Evolutionary conservation across 2,113 vertebrate genomes (phyloP).

Genomic region (Alouatta palliata): DNA sequence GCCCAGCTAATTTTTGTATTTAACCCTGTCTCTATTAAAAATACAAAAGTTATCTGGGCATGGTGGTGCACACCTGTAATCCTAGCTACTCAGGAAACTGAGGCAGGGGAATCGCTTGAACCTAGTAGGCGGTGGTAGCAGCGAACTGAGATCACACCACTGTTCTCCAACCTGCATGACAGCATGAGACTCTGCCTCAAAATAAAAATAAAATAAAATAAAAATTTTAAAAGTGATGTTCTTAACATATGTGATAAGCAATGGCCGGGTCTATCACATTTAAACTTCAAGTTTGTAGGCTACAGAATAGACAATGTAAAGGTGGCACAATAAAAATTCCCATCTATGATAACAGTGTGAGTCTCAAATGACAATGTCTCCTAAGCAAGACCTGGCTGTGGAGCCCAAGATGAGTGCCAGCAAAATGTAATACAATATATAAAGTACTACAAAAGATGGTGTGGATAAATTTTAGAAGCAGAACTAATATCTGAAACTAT

Average conservation of each 20-base stretch:
- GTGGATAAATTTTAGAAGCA: neutral
- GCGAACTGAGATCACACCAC: neutral
- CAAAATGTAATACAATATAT: neutral
- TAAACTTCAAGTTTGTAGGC: neutral
- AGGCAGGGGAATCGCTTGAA: neutral
- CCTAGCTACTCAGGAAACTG: neutral
- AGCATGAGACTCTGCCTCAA: neutral
- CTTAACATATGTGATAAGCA: neutral
- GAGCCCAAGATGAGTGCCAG: neutral
- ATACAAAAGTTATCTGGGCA: neutral
- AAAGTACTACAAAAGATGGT: neutral
- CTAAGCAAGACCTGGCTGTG: neutral
- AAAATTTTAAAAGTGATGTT: neutral
- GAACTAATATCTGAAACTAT: neutral
- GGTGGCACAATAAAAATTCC: neutral
- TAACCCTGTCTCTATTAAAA: neutral
- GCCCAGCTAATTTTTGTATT: no score
- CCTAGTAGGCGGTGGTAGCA: neutral
- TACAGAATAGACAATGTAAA: neutral
- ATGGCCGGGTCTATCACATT: neutral
- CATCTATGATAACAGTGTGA: neutral
- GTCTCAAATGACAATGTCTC: neutral
- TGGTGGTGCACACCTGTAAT: neutral
- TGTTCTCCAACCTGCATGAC: neutral
- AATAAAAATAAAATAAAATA: neutral